Conservation (phyloP, 2,113 vertebrate genomes). For the Garra rufa region DNA sequence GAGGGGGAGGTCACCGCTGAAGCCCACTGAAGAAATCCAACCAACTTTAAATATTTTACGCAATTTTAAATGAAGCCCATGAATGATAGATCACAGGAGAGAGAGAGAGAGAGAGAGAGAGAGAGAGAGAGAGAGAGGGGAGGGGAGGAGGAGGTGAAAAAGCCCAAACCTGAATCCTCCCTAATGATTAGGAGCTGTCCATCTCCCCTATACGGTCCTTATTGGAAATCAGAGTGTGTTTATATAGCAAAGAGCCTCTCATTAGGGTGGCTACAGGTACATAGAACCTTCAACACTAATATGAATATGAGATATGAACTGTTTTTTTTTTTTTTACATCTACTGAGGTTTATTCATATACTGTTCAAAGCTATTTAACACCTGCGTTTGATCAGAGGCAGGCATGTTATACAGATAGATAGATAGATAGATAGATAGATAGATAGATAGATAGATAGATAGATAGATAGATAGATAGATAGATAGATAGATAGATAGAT, state of each 20-base stretch:
- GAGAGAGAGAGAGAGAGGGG: too few species aligned
- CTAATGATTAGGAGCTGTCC: slow-evolving; percentile 77
- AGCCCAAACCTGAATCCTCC: slow-evolving; percentile 64
- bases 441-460: too few species aligned
- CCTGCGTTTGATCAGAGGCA: neutral
- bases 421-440: neutral
- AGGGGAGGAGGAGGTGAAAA: slow-evolving; percentile 30
- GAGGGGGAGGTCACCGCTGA: slow-evolving; percentile 69
- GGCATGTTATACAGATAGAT: neutral
- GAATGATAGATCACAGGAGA: slow-evolving; percentile 80
- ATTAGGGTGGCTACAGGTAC: slow-evolving; percentile 43
- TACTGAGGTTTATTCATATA: neutral
- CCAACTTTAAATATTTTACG: slow-evolving; percentile 82
- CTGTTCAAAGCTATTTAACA: neutral
- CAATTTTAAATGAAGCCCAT: slow-evolving; percentile 80
- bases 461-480: too few species aligned
- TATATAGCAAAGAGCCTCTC: slow-evolving; percentile 52
- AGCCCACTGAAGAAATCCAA: slow-evolving; percentile 71
- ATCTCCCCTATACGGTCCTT: slow-evolving; percentile 61
- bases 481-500: neutral
- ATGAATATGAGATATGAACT: neutral
- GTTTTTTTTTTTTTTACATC: slow-evolving; percentile 30
- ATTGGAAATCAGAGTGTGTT: slow-evolving; percentile 56
- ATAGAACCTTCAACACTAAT: slow-evolving; percentile 1
- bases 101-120: slow-evolving; percentile 28